Percentiles rank a stretch among this genome's conserved stretches.
phyloP scores from a whole-genome alignment of 2,113 vertebrate genomes.

The Larimichthys polyactis region DNA sequence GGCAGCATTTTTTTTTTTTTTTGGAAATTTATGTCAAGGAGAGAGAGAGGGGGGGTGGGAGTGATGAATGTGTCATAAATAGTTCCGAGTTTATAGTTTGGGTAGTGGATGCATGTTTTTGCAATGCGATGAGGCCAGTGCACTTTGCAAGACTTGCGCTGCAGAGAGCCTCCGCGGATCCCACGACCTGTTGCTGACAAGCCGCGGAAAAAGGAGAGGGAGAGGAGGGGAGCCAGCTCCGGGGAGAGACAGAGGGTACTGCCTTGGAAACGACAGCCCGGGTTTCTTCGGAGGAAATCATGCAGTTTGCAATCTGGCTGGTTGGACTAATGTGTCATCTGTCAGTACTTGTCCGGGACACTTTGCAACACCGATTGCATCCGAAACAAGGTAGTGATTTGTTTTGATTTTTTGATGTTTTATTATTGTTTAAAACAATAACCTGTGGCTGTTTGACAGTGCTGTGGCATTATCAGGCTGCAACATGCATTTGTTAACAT shows the following conservation, averaged over 20 bases:
- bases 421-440: not conserved
- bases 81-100: conserved; percentile 56
- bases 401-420: conserved; percentile 20
- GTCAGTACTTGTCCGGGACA: conserved; percentile 83
- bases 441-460: not conserved
- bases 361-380: conserved; percentile 86
- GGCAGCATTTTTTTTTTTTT: conserved; percentile 46
- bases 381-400: conserved; percentile 89
- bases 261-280: conserved; percentile 73
- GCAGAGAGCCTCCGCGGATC: conserved; percentile 80
- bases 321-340: conserved; percentile 88
- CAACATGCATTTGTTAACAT: not conserved
- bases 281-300: conserved; percentile 81
- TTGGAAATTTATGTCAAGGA: not conserved
- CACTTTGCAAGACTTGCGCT: conserved; percentile 79
- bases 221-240: conserved; percentile 69
- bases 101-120: conserved; percentile 64
- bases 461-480: conserved; percentile 19
- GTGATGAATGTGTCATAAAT: conserved; percentile 74
- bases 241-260: conserved; percentile 63
- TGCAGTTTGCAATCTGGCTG: conserved; percentile 89
- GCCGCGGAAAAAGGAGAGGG: conserved; percentile 73
- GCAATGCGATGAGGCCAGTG: conserved; percentile 81
- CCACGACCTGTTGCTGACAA: conserved; percentile 84
- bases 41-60: conserved; percentile 17